Base-by-base conservation (phyloP, 2,888 invertebrate genomes). In the Asteroscopus sphinx region DNA sequence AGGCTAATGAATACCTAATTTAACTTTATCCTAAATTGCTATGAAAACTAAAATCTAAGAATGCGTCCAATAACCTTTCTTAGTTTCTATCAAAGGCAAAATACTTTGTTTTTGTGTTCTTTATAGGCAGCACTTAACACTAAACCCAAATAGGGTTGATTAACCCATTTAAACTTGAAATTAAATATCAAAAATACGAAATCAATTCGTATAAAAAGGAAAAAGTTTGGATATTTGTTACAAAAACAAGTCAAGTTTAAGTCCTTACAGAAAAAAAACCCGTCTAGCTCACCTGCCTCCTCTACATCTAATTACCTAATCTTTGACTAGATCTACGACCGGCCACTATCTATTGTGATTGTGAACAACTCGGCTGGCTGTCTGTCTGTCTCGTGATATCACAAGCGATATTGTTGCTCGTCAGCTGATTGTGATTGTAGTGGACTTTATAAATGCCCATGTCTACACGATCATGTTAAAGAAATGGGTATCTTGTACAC, bases 311-410 rank as follows among this genome's bases (percentile, higher is more conserved):
- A 15, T 33, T 28, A 40, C 12, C n/a, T 60, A 48, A 35, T 70
- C 71, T 74, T 28, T 46, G 52, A 0, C 48, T 52, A 47, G 57
- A 39, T 36, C 26, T 58, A 61, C 59, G 45, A 64, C 54, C 45
- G 66, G 42, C 36, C 52, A 42, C 63, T 69, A 41, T 52, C 54
- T 63, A 74, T 78, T 77, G 80, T 75, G 41, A 74, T 78, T 77
- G 80, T 75, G 41, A 62, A 53, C 51, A 72, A 73, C 68, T 75
- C 42, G 75, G 46, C 7, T 21, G 49, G 42, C 9, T 25, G 49
- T 45, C 58, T 44, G 45, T 15, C 30, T 39, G 33, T n/a, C 8
- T 16, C 28, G 47, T 69, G 64, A 68, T 64, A 62, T 67, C 66
- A 71, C 53, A 28, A 17, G 35, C 30, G 42, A 52, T 39, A 58